These are phyloP conservation scores for Sinopyrophorus schimmeli DNA, from an alignment of 2,888 invertebrate genomes.

Conservation along the genomic window DNA sequence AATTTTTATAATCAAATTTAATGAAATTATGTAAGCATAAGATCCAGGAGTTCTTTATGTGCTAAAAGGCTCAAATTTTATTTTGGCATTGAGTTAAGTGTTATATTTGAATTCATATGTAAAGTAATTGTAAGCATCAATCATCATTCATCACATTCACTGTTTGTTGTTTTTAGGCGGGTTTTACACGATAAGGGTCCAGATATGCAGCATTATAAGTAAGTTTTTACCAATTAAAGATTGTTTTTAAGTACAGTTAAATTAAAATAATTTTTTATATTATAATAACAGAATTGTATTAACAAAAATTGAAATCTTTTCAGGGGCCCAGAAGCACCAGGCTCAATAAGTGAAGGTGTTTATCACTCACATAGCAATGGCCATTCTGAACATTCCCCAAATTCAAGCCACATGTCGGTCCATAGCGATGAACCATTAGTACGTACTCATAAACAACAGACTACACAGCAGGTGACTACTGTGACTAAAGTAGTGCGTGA, in stretches of 20 bases:
- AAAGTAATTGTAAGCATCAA: conserved; percentile 13
- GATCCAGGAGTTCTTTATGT: too few relatives aligned
- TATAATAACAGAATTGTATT: too few relatives aligned
- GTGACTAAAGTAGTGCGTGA: conserved; percentile 72
- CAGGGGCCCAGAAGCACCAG: conserved; percentile 33
- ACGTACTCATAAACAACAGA: conserved; percentile 69
- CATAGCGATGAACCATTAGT: conserved; percentile 61
- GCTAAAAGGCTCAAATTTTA: too few relatives aligned
- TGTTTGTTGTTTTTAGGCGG: conserved; percentile 60
- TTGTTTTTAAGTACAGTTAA: conserved; percentile 1
- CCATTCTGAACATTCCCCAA: conserved; percentile 66
- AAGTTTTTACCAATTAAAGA: conserved; percentile 48
- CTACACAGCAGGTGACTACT: conserved; percentile 71
- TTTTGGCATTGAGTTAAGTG: conserved; percentile 1
- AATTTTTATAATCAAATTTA: too few relatives aligned
- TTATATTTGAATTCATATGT: too few relatives aligned
- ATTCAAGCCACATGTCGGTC: conserved; percentile 60
- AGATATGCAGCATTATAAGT: conserved; percentile 70
- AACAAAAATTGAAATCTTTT: conserved; percentile 19
- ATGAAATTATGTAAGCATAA: too few relatives aligned
- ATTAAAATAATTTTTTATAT: too few relatives aligned
- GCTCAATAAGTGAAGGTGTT: conserved; percentile 45
- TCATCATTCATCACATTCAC: conserved; percentile 45
- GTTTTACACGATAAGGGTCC: conserved; percentile 65
- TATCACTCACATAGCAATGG: conserved; percentile 64